Evolutionary conservation across 2,797 vertebrate species (phyloP).

Genomic region (Pseudomugil gertrudae): DNA sequence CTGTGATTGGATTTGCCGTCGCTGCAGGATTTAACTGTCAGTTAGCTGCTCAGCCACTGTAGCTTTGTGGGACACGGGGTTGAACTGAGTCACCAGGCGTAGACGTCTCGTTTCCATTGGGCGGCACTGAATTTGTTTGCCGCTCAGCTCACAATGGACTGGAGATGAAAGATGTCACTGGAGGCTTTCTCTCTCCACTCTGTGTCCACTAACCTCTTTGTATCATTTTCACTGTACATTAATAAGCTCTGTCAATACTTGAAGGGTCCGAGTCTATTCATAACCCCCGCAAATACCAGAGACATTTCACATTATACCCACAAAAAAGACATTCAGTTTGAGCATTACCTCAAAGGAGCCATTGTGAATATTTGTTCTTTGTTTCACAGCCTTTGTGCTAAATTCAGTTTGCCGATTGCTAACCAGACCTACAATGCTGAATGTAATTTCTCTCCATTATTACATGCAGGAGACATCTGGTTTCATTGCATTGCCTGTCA

Average conservation of each 20-base stretch:
- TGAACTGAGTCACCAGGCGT: conserved; percentile 53
- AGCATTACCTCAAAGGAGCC: conserved; percentile 52
- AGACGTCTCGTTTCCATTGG: conserved; percentile 51
- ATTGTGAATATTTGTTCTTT: conserved; percentile 62
- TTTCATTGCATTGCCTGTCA: conserved; percentile 15
- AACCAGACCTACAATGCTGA: conserved; percentile 33
- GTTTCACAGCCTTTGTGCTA: conserved; percentile 49
- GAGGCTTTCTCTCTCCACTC: conserved; percentile 22
- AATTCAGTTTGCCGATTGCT: conserved; percentile 39
- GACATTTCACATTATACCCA: conserved; percentile 46
- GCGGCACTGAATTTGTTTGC: conserved; percentile 56
- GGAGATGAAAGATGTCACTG: conserved; percentile 71
- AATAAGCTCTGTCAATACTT: conserved; percentile 55
- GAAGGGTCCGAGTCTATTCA: conserved; percentile 32
- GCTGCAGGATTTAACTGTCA: conserved; percentile 41
- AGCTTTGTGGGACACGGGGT: conserved; percentile 19
- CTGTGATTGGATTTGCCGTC: conserved; percentile 56
- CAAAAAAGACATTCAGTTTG: conserved; percentile 30
- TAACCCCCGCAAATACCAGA: conserved; percentile 58
- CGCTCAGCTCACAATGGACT: conserved; percentile 57
- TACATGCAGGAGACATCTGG: conserved; percentile 40
- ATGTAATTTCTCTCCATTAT: conserved; percentile 45
- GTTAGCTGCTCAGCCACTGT: conserved; percentile 22
- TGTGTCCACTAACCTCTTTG: conserved; percentile 56
- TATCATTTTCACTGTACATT: conserved; percentile 50